Conservation (phyloP, 1,140 invertebrate genomes). For the Dysdera silvatica region DNA sequence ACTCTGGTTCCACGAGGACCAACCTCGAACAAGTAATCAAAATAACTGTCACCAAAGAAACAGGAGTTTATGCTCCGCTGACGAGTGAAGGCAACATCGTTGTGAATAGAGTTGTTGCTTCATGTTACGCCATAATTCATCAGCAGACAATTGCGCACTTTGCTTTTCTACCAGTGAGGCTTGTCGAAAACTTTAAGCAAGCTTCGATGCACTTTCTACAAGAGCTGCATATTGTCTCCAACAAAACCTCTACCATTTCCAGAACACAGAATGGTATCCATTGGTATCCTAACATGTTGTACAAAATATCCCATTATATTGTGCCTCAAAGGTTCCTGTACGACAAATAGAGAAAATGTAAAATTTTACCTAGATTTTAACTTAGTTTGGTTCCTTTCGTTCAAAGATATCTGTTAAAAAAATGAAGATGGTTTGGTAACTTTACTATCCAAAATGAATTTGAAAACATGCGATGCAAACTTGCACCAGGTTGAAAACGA, state of each 20-base stretch:
- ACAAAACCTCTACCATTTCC: not conserved
- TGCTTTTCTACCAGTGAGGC: slow-evolving; percentile 67
- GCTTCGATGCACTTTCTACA: slow-evolving; percentile 1
- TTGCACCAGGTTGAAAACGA: too few species aligned
- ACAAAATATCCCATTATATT: slow-evolving; percentile 58
- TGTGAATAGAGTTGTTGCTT: slow-evolving; percentile 81
- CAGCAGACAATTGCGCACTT: slow-evolving; percentile 75
- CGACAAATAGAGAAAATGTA: too few species aligned
- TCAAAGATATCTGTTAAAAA: too few species aligned
- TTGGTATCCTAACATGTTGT: slow-evolving; percentile 76
- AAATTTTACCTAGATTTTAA: too few species aligned
- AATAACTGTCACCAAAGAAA: slow-evolving; percentile 50
- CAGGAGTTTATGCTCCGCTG: slow-evolving; percentile 81
- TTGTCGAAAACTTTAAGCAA: slow-evolving; percentile 44
- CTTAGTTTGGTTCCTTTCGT: too few species aligned
- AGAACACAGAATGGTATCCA: slow-evolving; percentile 56
- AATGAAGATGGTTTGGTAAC: too few species aligned
- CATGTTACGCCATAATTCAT: slow-evolving; percentile 86
- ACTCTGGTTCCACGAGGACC: not conserved
- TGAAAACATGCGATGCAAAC: too few species aligned
- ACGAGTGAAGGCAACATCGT: slow-evolving; percentile 78
- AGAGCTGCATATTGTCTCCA: not conserved
- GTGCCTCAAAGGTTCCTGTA: slow-evolving; percentile 48
- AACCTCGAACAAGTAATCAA: slow-evolving; percentile 54
- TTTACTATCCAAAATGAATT: too few species aligned